Evolutionary conservation across 2,797 vertebrate genomes (phyloP).

Genomic region (Holocentrus rufus): DNA sequence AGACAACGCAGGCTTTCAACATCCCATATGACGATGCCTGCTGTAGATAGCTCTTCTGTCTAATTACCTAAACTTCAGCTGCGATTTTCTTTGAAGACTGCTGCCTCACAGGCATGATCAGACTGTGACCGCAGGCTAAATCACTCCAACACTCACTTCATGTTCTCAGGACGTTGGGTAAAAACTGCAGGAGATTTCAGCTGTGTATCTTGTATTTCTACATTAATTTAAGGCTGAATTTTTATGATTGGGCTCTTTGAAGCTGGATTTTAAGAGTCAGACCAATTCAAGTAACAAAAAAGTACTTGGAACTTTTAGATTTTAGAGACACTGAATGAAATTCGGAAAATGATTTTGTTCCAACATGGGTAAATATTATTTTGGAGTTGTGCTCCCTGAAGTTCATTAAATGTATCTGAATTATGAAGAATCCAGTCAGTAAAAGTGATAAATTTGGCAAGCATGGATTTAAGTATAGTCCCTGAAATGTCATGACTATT

Average conservation of each 20-base stretch:
- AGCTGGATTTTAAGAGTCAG: constrained; percentile 42
- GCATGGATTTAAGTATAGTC: too few species aligned
- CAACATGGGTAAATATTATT: constrained; percentile 11
- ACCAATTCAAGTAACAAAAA: constrained; percentile 36
- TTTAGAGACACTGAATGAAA: constrained; percentile 28
- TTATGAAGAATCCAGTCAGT: too few species aligned
- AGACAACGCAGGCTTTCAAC: constrained; percentile 62
- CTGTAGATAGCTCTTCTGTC: constrained; percentile 66
- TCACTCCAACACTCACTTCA: constrained; percentile 62
- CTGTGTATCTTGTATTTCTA: constrained; percentile 64
- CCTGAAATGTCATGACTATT: too few species aligned
- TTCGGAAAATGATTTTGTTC: constrained; percentile 16
- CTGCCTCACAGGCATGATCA: constrained; percentile 65
- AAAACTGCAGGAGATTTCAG: constrained; percentile 65
- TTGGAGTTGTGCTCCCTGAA: background rate
- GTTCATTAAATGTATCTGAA: background rate
- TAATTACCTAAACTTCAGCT: constrained; percentile 80
- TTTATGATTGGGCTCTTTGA: constrained; percentile 62
- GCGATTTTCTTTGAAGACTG: constrained; percentile 74
- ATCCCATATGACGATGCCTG: constrained; percentile 59
- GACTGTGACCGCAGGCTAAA: constrained; percentile 64
- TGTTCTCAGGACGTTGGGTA: constrained; percentile 52
- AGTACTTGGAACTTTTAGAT: background rate
- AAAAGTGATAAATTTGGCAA: too few species aligned
- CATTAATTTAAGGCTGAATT: constrained; percentile 65